phyloP scores from a whole-genome alignment of 2,888 invertebrate species.

The Callimorpha dominula region DNA sequence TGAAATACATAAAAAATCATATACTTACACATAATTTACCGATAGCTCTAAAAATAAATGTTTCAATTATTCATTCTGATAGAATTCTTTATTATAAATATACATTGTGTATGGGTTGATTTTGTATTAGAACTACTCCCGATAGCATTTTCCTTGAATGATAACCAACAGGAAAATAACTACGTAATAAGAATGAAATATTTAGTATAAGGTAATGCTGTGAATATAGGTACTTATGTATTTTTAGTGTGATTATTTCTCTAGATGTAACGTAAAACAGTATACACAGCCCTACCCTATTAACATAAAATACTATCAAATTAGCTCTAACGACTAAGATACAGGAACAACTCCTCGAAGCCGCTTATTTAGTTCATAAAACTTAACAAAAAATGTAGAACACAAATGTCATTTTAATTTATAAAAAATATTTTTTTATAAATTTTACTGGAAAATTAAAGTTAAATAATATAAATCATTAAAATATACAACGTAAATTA shows the following conservation, averaged over 20 bases:
- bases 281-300: neutral
- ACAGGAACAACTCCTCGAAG: neutral
- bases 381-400: no score
- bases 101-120: constrained; percentile 23
- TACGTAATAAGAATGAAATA: constrained; percentile 44
- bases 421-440: neutral
- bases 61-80: neutral
- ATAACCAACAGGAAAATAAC: constrained; percentile 66
- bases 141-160: constrained; percentile 65
- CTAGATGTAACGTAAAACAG: constrained; percentile 5
- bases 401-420: neutral
- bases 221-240: constrained; percentile 28
- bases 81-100: constrained; percentile 1
- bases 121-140: constrained; percentile 32
- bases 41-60: constrained; percentile 21
- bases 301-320: neutral
- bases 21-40: constrained; percentile 50
- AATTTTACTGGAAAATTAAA: neutral
- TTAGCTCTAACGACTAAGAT: neutral
- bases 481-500: no score
- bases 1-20: constrained; percentile 61
- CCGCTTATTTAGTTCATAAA: neutral
- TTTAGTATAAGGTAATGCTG: constrained; percentile 30
- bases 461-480: neutral
- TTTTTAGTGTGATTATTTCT: constrained; percentile 23